Percentiles rank a stretch among this genome's conserved stretches.
Conservation (phyloP, 2,888 invertebrate species). For the Hemaris fuciformis region DNA sequence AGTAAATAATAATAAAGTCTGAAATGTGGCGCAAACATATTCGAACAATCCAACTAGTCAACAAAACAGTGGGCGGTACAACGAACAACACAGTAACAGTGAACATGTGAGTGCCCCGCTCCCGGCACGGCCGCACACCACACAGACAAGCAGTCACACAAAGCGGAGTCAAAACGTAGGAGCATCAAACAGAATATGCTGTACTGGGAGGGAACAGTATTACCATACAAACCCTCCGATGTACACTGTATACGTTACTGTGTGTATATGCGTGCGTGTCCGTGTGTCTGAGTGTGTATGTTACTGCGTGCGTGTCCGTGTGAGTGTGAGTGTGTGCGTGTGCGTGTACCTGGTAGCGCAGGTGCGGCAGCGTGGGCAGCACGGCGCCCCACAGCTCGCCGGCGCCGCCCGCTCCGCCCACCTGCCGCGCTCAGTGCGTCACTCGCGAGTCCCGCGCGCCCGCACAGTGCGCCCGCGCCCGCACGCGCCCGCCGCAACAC, state of each 20-base stretch:
- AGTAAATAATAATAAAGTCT: background rate
- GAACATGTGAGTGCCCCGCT: no score
- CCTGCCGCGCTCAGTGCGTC: slow-evolving; percentile 24
- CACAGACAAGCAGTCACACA: background rate
- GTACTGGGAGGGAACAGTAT: background rate
- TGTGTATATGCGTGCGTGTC: background rate
- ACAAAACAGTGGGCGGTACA: background rate
- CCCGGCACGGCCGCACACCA: background rate
- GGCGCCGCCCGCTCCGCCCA: slow-evolving; percentile 42
- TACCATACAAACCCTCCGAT: background rate
- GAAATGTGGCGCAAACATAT: background rate
- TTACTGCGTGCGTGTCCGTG: background rate
- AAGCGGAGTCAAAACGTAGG: background rate
- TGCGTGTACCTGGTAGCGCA: slow-evolving; percentile 64
- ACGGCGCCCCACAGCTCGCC: slow-evolving; percentile 65
- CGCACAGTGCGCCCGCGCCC: background rate
- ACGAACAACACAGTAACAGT: background rate
- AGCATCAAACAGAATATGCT: background rate
- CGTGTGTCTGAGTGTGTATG: background rate
- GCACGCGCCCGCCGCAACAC: background rate
- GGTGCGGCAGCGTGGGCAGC: slow-evolving; percentile 59
- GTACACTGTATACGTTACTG: no score
- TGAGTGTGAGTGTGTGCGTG: slow-evolving; percentile 10
- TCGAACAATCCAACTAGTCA: background rate
- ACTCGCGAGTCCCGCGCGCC: background rate